Conservation (phyloP, 2,888 invertebrate species). For the Cenopis cana region DNA sequence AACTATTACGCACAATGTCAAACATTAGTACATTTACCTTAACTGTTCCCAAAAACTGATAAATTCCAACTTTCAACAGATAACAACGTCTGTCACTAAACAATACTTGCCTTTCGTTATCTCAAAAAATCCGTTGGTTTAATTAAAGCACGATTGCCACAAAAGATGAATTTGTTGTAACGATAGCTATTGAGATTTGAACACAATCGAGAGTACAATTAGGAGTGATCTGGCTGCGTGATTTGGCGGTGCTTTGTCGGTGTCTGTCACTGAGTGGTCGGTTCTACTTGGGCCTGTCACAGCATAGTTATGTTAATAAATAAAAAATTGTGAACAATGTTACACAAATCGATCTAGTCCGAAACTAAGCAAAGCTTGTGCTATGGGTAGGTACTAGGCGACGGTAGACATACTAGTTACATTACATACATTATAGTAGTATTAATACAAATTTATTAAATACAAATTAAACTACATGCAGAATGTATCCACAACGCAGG, state of each 20-base stretch:
- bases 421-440: too few relatives aligned
- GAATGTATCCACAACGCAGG: too few relatives aligned
- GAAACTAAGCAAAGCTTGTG: too few relatives aligned
- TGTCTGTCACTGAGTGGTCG: constrained; percentile 68
- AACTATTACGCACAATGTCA: too few relatives aligned
- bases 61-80: constrained; percentile 29
- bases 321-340: too few relatives aligned
- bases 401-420: too few relatives aligned
- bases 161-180: constrained; percentile 78
- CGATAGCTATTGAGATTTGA: constrained; percentile 77
- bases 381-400: too few relatives aligned
- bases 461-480: too few relatives aligned
- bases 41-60: background rate
- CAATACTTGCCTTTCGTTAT: constrained; percentile 50
- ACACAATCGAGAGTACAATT: constrained; percentile 85
- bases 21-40: too few relatives aligned
- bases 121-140: constrained; percentile 66
- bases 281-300: constrained; percentile 55
- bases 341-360: too few relatives aligned
- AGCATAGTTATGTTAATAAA: too few relatives aligned
- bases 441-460: too few relatives aligned
- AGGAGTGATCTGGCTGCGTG: constrained; percentile 74
- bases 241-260: constrained; percentile 78
- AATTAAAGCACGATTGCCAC: constrained; percentile 61
- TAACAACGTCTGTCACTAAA: constrained; percentile 38